Evolutionary conservation across 2,797 vertebrate genomes (phyloP).

Genomic region (Delichon dasypus): DNA sequence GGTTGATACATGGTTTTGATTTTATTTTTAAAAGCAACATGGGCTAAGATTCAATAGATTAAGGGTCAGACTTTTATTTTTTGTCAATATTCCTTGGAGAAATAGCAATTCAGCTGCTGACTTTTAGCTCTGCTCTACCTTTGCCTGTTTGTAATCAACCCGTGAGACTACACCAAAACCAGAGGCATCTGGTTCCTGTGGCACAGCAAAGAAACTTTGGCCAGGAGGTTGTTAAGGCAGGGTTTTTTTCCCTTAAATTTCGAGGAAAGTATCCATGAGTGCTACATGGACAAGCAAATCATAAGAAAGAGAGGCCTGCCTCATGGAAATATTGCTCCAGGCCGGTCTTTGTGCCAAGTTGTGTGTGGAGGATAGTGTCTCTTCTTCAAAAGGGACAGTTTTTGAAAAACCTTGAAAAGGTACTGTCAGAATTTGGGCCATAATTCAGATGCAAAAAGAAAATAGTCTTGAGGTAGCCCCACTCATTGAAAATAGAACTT

Average conservation of each 20-base stretch:
- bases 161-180: rapidly evolving
- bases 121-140: not conserved
- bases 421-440: not conserved
- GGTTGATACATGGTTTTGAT: not conserved
- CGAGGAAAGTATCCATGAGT: not conserved
- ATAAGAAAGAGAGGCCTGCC: not conserved
- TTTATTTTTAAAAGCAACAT: not conserved
- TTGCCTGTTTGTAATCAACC: not conserved
- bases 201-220: not conserved
- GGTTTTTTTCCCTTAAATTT: not conserved
- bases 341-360: not conserved
- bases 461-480: not conserved
- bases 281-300: not conserved
- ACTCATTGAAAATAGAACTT: not conserved
- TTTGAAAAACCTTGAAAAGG: not conserved
- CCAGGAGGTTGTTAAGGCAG: not conserved
- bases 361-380: rapidly evolving
- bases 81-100: not conserved
- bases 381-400: not conserved
- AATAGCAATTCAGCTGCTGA: not conserved
- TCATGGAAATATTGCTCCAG: not conserved
- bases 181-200: not conserved
- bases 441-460: not conserved
- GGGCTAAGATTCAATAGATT: not conserved
- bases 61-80: not conserved